Evolutionary conservation across 2,888 invertebrate genomes (phyloP).

Genomic region (Villa cingulata): DNA sequence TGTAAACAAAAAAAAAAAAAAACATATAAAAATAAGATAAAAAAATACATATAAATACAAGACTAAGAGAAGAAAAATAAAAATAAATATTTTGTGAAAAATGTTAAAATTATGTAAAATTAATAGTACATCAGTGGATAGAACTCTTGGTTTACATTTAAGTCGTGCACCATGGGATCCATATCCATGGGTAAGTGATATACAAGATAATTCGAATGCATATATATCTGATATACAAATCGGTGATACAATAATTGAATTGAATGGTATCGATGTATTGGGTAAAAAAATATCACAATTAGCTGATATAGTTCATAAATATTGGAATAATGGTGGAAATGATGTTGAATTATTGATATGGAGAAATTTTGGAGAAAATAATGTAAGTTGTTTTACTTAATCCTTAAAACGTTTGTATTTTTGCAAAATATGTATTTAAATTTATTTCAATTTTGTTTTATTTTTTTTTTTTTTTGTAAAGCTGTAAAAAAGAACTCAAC

Average conservation of each 20-base stretch:
- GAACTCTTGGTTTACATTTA: slow-evolving; percentile 55
- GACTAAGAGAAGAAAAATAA: not conserved
- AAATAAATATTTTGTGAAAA: too few species aligned
- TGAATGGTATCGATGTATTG: slow-evolving; percentile 31
- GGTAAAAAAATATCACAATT: slow-evolving; percentile 32
- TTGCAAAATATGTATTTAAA: too few species aligned
- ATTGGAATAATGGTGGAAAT: slow-evolving; percentile 29
- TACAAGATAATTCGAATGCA: slow-evolving; percentile 47
- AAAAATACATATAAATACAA: not conserved
- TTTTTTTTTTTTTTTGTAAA: too few species aligned
- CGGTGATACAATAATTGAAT: slow-evolving; percentile 57
- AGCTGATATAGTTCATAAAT: slow-evolving; percentile 26
- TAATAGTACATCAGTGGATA: slow-evolving; percentile 36
- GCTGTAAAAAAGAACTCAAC: too few species aligned
- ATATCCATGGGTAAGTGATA: slow-evolving; percentile 62
- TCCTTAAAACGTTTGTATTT: too few species aligned
- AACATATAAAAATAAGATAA: too few species aligned
- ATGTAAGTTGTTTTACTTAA: too few species aligned
- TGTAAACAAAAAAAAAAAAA: too few species aligned
- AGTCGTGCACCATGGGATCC: slow-evolving; percentile 68
- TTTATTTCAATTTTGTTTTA: too few species aligned
- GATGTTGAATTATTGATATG: slow-evolving; percentile 29
- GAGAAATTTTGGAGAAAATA: slow-evolving; percentile 25
- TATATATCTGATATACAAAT: slow-evolving; percentile 48
- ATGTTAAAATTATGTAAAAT: slow-evolving; percentile 33